phyloP scores from a whole-genome alignment of 2,888 invertebrate species.

The Metacarcinus magister region DNA sequence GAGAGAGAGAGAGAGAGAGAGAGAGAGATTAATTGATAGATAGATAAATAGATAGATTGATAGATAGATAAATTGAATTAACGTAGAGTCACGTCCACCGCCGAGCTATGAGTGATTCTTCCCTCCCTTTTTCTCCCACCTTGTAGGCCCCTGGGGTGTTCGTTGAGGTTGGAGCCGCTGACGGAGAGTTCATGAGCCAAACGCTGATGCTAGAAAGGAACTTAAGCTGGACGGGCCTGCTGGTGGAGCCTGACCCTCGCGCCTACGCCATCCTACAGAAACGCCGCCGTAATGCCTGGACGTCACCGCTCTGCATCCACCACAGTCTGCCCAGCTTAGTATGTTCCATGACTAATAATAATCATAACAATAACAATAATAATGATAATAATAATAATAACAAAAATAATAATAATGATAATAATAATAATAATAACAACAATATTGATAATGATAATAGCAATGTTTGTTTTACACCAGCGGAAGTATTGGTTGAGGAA shows the following conservation, averaged over 20 bases:
- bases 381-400: not conserved
- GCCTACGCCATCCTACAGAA: conserved; percentile 71
- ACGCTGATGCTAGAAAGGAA: conserved; percentile 80
- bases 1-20: no score
- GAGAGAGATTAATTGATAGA: no score
- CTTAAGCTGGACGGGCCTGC: conserved; percentile 79
- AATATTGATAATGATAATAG: not conserved
- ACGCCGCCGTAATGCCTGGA: conserved; percentile 70
- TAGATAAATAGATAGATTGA: no score
- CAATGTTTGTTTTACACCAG: not conserved
- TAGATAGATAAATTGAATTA: no score
- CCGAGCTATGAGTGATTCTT: no score
- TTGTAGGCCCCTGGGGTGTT: conserved; percentile 76
- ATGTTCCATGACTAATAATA: not conserved
- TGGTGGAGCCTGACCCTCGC: conserved; percentile 81
- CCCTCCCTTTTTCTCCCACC: not conserved
- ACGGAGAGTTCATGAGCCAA: conserved; percentile 82
- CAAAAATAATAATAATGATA: not conserved
- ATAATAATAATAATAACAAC: conserved; percentile 1
- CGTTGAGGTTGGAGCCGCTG: conserved; percentile 80
- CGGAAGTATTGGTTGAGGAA: conserved; percentile 69
- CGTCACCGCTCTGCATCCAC: conserved; percentile 65
- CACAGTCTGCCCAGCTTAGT: conserved; percentile 6
- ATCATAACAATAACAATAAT: conserved; percentile 3
- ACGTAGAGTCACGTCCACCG: not conserved